Evolutionary conservation across 2,888 invertebrate species (phyloP), one percentile per base, ranked within the genome.

Genomic region (Byasa hedistus): DNA sequence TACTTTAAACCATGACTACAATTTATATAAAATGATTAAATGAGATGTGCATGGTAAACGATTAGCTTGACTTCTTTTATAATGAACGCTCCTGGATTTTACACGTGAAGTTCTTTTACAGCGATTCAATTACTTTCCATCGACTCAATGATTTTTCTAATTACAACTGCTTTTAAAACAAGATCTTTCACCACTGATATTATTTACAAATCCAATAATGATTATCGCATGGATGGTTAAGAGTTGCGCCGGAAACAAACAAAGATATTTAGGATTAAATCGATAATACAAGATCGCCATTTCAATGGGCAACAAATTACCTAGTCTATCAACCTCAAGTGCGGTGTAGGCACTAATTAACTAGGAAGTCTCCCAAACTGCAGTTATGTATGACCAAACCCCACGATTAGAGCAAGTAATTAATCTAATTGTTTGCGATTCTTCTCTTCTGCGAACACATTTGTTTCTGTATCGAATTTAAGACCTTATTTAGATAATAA

Each of bases 271-370:
- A 48, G 7, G 3, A 54, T 27, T 55, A 36, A 54, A 54, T 61
- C 56, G 17, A 61, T 61, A 55, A 55, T 61, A 61, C 36, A 54
- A 57, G 52, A 64, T 36, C 52, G 36, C 64, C 51, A 58, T 52
- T 58, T 24, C 52, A 64, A 64, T 64, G 39, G 58, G 36, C 54
- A 58, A 54, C 64, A 52, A 64, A 64, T 64, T 58, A 51, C 23
- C 52, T 39, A n/a, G 64, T 58, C 44, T 23, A 58, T 64, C 52
- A 64, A 64, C 52, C 64, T 64, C 59, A 65, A 65, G 55, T 56
- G 54, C 32, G 65, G 65, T 32, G 44, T 44, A 55, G 65, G 27
- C 44, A 65, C 65, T 65, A 65, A 65, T 65, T 65, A 65, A 65
- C 59, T 65, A 59, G 24, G 48, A 44, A 55, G 65, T 60, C 65